phyloP scores from a whole-genome alignment of 2,113 vertebrate genomes.

The Phylloscopus whistleri region DNA sequence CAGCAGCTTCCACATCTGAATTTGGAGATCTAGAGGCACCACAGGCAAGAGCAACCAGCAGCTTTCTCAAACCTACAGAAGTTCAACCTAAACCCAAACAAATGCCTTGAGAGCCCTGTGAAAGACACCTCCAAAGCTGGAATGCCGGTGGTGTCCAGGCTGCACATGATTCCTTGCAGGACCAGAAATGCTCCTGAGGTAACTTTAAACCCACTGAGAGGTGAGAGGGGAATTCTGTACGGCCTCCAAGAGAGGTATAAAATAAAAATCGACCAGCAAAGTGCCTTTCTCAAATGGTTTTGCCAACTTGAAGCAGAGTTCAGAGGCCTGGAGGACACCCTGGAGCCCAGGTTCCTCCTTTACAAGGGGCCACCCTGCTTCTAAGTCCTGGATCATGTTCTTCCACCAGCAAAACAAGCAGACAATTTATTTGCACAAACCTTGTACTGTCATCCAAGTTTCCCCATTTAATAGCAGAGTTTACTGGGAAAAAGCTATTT shows the following conservation, averaged over 20 bases:
- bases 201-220: not conserved
- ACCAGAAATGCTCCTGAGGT: not conserved
- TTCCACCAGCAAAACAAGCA: not conserved
- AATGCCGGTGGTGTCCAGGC: rapidly evolving
- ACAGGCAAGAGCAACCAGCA: not conserved
- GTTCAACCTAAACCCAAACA: not conserved
- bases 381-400: not conserved
- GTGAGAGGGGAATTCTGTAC: not conserved
- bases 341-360: not conserved
- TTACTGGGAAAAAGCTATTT: not conserved
- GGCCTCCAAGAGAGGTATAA: not conserved
- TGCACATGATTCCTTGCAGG: not conserved
- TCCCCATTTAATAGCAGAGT: not conserved
- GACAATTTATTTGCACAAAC: not conserved
- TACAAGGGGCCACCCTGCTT: not conserved
- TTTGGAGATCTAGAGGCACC: not conserved
- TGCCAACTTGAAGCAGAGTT: not conserved
- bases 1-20: not conserved
- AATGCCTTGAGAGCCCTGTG: not conserved
- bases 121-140: not conserved
- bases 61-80: not conserved
- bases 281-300: not conserved
- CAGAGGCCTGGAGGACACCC: not conserved
- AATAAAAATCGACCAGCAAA: not conserved
- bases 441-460: not conserved